phyloP scores from a whole-genome alignment of 2,113 vertebrate genomes.

The pig (Sus scrofa) region DNA sequence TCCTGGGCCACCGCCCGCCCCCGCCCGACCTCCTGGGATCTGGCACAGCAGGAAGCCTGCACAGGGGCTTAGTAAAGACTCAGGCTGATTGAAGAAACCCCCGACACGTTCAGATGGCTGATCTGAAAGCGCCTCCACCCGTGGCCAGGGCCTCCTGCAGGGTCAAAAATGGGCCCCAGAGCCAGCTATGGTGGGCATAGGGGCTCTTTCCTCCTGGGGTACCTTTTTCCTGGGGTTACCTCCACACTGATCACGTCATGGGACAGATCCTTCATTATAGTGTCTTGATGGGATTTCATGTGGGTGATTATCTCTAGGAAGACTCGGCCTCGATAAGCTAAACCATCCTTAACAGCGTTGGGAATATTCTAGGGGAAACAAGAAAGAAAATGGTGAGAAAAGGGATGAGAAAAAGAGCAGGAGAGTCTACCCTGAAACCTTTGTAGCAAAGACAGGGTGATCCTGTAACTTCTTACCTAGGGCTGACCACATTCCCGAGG shows the following conservation, averaged over 20 bases:
- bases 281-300: accelerated
- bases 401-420: background rate
- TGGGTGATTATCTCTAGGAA: conserved; percentile 85
- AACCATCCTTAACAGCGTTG: conserved; percentile 41
- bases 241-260: conserved; percentile 66
- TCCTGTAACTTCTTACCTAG: background rate
- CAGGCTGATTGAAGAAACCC: background rate
- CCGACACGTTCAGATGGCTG: background rate
- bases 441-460: background rate
- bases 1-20: background rate
- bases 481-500: background rate
- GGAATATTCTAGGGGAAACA: background rate
- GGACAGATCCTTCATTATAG: background rate
- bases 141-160: background rate
- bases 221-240: conserved; percentile 71
- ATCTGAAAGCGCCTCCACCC: background rate
- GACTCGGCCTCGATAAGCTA: conserved; percentile 83
- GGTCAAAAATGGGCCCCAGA: background rate
- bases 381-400: background rate
- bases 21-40: background rate
- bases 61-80: background rate
- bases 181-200: background rate
- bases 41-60: background rate
- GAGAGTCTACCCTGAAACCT: background rate
- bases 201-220: background rate